These are phyloP conservation scores for Vidua macroura DNA, from an alignment of 2,113 vertebrate genomes.

Conservation along the genomic window DNA sequence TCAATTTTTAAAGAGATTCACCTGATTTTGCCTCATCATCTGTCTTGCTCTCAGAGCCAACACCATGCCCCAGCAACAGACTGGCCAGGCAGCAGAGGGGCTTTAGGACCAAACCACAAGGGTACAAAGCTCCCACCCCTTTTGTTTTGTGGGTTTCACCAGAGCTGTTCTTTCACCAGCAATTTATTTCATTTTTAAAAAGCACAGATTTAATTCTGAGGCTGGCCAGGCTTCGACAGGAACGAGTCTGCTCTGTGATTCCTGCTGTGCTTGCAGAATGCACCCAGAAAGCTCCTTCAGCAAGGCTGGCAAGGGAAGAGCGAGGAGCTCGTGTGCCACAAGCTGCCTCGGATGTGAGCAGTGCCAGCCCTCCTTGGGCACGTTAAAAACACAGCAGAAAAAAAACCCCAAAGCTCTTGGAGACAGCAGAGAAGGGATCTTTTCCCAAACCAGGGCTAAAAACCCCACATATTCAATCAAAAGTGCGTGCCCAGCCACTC, in stretches of 20 bases:
- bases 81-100: not conserved
- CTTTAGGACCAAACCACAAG: not conserved
- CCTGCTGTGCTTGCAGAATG: not conserved
- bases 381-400: not conserved
- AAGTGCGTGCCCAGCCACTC: rapidly evolving
- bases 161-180: not conserved
- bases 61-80: not conserved
- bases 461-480: rapidly evolving
- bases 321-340: rapidly evolving
- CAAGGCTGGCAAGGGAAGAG: not conserved
- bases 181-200: rapidly evolving
- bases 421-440: rapidly evolving
- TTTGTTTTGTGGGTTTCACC: not conserved
- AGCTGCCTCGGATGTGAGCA: not conserved
- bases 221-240: not conserved
- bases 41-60: not conserved
- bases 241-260: rapidly evolving
- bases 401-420: not conserved
- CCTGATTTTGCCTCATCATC: not conserved
- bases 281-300: not conserved
- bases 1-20: rapidly evolving
- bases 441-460: not conserved
- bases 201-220: not conserved
- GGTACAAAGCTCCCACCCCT: not conserved
- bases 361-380: not conserved